Conservation (phyloP, 2,888 invertebrate species). For the Eupithecia exiguata region DNA sequence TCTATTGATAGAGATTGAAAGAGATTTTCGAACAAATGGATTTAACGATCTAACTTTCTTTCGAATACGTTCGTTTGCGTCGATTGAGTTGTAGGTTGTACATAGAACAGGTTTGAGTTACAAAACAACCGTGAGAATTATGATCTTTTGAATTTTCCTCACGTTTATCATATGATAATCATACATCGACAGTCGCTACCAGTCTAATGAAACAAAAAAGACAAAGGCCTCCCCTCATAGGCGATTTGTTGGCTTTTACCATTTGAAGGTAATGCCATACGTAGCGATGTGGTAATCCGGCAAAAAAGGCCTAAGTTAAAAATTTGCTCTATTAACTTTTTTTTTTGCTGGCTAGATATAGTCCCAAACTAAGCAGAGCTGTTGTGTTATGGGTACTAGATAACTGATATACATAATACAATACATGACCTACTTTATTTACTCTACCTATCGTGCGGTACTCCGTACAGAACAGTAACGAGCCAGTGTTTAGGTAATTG, state of each 20-base stretch:
- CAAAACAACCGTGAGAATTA: not conserved
- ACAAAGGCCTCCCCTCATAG: not conserved
- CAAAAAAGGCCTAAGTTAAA: too few species aligned
- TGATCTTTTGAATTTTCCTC: not conserved
- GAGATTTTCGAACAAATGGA: constrained; percentile 5
- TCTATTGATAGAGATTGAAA: not conserved
- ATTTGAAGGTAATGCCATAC: not conserved
- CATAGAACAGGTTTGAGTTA: not conserved
- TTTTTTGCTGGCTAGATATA: too few species aligned
- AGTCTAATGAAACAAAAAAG: not conserved
- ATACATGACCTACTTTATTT: too few species aligned
- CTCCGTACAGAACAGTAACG: too few species aligned
- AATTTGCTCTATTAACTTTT: too few species aligned
- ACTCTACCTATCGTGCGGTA: too few species aligned
- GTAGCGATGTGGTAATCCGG: too few species aligned
- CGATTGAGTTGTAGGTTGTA: not conserved
- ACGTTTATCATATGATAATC: not conserved
- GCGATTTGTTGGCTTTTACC: not conserved
- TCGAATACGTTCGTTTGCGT: not conserved
- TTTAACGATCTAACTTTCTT: constrained; percentile 6
- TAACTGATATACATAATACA: too few species aligned
- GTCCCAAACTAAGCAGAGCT: too few species aligned
- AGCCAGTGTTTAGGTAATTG: too few species aligned
- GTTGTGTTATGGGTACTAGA: too few species aligned
- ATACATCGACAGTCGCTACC: not conserved